These are phyloP conservation scores for Caenorhabditis doughertyi DNA, from an alignment of 2,888 invertebrate species.

Conservation along the genomic window DNA sequence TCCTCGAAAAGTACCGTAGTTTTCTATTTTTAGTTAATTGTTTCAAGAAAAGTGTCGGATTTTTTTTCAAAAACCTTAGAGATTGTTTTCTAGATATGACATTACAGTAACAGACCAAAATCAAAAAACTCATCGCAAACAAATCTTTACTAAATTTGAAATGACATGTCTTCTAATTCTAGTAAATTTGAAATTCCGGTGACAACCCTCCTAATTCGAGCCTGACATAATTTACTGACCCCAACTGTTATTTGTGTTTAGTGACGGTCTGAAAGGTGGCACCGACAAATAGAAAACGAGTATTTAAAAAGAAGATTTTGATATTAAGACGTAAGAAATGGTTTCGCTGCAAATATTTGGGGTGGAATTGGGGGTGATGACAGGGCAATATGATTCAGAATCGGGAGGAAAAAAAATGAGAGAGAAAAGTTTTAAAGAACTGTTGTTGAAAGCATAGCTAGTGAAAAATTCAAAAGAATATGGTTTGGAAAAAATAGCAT, in stretches of 20 bases:
- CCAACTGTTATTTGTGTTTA: not conserved
- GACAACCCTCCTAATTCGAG: not conserved
- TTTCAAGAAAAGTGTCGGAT: not conserved
- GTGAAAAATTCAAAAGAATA: not conserved
- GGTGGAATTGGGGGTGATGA: slow-evolving; percentile 27
- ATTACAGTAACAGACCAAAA: not conserved
- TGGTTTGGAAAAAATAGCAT: not conserved
- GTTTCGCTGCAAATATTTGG: slow-evolving; percentile 54
- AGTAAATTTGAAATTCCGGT: not conserved
- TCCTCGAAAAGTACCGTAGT: slow-evolving; percentile 3
- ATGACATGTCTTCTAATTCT: slow-evolving; percentile 6
- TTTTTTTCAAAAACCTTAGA: not conserved
- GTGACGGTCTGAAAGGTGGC: slow-evolving; percentile 12
- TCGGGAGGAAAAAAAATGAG: not conserved
- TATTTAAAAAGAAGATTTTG: slow-evolving; percentile 53
- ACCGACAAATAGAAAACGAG: not conserved
- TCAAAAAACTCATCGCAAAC: slow-evolving; percentile 14
- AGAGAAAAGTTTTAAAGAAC: not conserved
- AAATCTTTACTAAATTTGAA: not conserved
- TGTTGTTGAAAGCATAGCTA: not conserved
- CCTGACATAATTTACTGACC: not conserved
- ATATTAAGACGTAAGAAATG: slow-evolving; percentile 28
- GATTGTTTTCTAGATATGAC: not conserved
- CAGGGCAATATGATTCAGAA: slow-evolving; percentile 43
- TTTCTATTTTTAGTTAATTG: slow-evolving; percentile 7